Base-by-base conservation (phyloP, 2,113 vertebrate species). In the Hylia prasina region DNA sequence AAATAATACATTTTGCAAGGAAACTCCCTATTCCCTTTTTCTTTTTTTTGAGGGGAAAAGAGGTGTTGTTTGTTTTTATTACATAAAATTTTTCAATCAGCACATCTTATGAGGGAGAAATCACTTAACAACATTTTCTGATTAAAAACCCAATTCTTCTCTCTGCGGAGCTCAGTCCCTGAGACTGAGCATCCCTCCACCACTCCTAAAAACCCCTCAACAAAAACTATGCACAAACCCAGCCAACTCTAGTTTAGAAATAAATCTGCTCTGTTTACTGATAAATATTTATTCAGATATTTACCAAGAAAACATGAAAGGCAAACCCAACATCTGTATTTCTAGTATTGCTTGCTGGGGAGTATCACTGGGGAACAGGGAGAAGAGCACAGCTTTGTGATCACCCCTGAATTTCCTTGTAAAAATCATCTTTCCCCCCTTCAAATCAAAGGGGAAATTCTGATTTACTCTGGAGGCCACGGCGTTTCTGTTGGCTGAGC, bases 201-300 rank as follows among this genome's bases (percentile, higher is more conserved):
- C 4, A 7, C 60, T 75, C 69, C 77, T 8, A 57, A 92, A 90
- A 90, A 8, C 54, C 60, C 71, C 54, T 73, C 25, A 10, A 21
- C 0, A 0, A 89, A 45, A 97, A 60, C 82, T 89, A 75, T 35
- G 86, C 47, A 21, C 27, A 63, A 58, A 75, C 3, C 2, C 47
- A 70, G 86, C 94, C 93, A 89, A 64, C 51, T 56, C 33, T 53
- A 30, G 13, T 57, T 25, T 14, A 76, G 70, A 76, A 90, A 91
- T 56, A 72, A 71, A 88, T 54, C 66, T 60, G 27, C 51, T 73
- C 68, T 96, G 91, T 94, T 94, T 94, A 95, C 83, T 68, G 91
- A 37, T 94, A 95, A 96, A 96, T 87, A 94, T 94, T 94, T 95
- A 89, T 94, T 44, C 76, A 80, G 45, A 21, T 80, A 89, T 91